A percentile compares a stretch with the other conserved stretches of the same genome.
Evolutionary conservation across 2,113 vertebrate species (phyloP).

Genomic region (Deroptyus accipitrinus): DNA sequence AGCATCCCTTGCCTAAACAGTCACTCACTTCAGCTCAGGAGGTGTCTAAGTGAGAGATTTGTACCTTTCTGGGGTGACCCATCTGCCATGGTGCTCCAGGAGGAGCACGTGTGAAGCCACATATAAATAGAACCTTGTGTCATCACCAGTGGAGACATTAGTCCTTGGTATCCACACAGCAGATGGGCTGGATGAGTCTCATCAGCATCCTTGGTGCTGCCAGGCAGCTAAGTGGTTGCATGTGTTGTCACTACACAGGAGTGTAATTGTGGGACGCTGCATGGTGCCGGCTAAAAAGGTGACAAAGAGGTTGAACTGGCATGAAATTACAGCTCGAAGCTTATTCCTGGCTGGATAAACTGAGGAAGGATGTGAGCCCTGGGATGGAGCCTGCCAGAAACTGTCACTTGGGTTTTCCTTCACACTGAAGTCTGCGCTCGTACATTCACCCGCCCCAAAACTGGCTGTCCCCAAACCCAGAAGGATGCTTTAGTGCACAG

Average conservation of each 20-base stretch:
- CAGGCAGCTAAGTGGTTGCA: background rate
- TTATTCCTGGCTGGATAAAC: background rate
- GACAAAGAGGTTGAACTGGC: fast-evolving
- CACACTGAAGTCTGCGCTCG: background rate
- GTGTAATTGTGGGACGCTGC: background rate
- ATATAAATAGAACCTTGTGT: background rate
- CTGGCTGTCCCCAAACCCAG: background rate
- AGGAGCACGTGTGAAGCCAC: background rate
- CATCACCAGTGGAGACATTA: background rate
- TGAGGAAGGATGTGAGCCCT: background rate
- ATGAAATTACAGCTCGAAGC: background rate
- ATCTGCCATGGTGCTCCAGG: background rate
- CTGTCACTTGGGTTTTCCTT: fast-evolving
- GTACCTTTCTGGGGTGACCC: background rate
- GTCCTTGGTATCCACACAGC: fast-evolving
- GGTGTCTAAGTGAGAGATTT: background rate
- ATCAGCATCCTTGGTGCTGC: background rate
- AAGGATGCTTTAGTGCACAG: background rate
- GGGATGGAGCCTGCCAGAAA: background rate
- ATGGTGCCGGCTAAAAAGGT: background rate
- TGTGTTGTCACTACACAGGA: background rate
- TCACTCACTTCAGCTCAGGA: background rate
- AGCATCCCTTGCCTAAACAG: background rate
- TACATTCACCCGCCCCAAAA: background rate
- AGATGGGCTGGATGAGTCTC: background rate